These are phyloP conservation scores for Lamproptera curius DNA, from an alignment of 2,888 invertebrate species.

Conservation along the genomic window DNA sequence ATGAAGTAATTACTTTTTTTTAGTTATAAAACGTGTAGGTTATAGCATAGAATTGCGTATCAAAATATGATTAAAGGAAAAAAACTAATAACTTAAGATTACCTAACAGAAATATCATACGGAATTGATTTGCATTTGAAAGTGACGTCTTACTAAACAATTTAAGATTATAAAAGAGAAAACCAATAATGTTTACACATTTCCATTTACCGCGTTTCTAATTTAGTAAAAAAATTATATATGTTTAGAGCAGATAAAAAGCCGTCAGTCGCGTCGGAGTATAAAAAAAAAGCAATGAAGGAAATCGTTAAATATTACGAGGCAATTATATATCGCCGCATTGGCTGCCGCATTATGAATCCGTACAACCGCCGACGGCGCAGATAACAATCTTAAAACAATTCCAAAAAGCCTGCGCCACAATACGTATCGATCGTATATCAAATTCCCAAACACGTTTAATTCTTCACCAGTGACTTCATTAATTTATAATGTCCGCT, in stretches of 20 bases:
- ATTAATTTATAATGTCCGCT: conserved; percentile 3
- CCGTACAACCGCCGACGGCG: neutral
- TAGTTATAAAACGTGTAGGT: no score
- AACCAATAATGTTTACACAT: no score
- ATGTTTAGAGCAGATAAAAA: neutral
- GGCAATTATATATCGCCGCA: conserved; percentile 7
- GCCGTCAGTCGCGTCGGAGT: neutral
- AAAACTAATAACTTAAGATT: no score
- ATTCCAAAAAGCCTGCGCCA: conserved; percentile 5
- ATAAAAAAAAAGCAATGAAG: neutral
- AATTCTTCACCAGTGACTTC: conserved; percentile 6
- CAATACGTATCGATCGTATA: conserved; percentile 9
- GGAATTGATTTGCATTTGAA: no score
- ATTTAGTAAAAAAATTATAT: neutral
- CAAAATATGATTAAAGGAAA: no score
- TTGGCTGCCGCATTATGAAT: conserved; percentile 7
- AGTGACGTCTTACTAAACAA: no score
- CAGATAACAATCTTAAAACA: conserved; percentile 14
- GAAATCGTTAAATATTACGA: conserved; percentile 16
- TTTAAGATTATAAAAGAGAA: no score
- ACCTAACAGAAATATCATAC: no score
- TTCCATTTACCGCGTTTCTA: no score
- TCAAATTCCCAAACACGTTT: conserved; percentile 6
- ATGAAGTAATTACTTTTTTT: no score
- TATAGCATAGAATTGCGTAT: no score